Evolutionary conservation across 2,888 invertebrate genomes (phyloP), one percentile per base, ranked within the genome.

Genomic region (Netelia virgata): DNA sequence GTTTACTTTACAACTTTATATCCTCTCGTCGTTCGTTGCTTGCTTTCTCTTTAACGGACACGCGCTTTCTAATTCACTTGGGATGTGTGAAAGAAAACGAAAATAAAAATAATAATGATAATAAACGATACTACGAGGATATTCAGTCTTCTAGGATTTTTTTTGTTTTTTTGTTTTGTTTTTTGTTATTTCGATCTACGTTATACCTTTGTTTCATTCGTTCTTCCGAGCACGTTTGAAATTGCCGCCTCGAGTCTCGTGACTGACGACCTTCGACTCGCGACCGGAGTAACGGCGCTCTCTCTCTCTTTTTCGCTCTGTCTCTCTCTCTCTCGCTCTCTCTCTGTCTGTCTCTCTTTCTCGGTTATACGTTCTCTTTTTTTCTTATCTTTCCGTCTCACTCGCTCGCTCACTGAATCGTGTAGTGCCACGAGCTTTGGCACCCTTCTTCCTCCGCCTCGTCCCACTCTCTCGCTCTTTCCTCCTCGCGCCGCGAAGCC

Each of bases 201-300:
- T 28, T 16, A 59, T 20, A 18, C 20, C 36, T 14, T 47, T 43
- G 16, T 43, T 41, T 20, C 18, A 55, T 47, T 47, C n/a, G 28
- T 18, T 10, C 11, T 3, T 36, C 1, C 36, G 28, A n/a, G 16
- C 41, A 36, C 55, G 23, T 66, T 78, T 41, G 28, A 72, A 78
- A 64, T 28, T 78, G 70, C 78, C 76, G 76, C 76, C 66, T 70
- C 57, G 57, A 18, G 57, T 28, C 72, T 61, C 69, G 69, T 11
- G 69, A 23, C 28, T 10, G 70, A 18, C 70, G 70, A 70, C 36
- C 70, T 55, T 55, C 70, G 57, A 23, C 28, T n/a, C 11, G 50
- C 53, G 36, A 50, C 72, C 59, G 61, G 23, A 61, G 20, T 10
- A 18, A 16, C 9, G 47, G 9, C 11, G 55, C 57, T 72, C 72